phyloP scores from a whole-genome alignment of 2,888 invertebrate genomes.

The Rhorus exstirpatorius region DNA sequence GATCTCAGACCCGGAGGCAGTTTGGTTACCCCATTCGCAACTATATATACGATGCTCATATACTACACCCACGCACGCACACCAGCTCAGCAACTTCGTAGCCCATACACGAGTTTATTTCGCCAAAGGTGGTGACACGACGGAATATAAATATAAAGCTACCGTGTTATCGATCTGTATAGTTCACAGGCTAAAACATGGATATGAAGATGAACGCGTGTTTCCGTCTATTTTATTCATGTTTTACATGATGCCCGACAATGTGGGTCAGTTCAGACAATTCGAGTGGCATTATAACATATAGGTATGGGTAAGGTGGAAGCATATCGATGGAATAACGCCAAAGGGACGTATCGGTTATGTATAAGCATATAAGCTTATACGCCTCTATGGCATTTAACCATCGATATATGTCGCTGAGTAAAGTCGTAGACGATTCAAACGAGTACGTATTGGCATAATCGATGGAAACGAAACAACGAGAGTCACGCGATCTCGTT shows the following conservation, averaged over 20 bases:
- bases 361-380: no score
- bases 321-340: no score
- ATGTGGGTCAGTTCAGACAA: slow-evolving; percentile 49
- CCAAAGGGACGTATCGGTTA: no score
- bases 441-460: slow-evolving; percentile 54
- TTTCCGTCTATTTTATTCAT: slow-evolving; percentile 20
- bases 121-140: slow-evolving; percentile 4
- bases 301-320: not conserved
- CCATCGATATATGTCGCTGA: no score
- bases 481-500: slow-evolving; percentile 53
- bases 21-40: no score
- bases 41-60: not conserved
- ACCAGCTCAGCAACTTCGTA: not conserved
- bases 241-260: slow-evolving; percentile 19
- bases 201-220: slow-evolving; percentile 12
- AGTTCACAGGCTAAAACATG: slow-evolving; percentile 2
- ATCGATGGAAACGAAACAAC: slow-evolving; percentile 55
- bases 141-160: slow-evolving; percentile 32
- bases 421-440: slow-evolving; percentile 37
- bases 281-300: slow-evolving; percentile 7
- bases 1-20: no score
- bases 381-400: no score
- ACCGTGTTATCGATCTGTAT: slow-evolving; percentile 34
- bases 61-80: no score
- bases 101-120: slow-evolving; percentile 7